Evolutionary conservation across 2,113 vertebrate genomes (phyloP).

Genomic region (Girardinichthys multiradiatus): DNA sequence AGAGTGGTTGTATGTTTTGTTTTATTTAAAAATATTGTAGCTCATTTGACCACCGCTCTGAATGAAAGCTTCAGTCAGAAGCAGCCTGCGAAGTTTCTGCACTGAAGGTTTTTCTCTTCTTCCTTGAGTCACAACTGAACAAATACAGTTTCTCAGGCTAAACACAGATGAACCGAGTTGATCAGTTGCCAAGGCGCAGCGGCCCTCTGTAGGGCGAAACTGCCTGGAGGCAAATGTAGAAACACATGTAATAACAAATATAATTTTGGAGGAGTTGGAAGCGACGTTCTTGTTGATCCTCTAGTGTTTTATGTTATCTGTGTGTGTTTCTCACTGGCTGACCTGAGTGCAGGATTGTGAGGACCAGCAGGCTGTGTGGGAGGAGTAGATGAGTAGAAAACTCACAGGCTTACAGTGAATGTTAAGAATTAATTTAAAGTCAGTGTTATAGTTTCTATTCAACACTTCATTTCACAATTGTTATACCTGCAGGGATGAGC

Average conservation of each 20-base stretch:
- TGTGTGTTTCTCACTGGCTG: conserved; percentile 78
- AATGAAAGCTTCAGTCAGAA: conserved; percentile 56
- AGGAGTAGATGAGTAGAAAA: conserved; percentile 74
- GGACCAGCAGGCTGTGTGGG: conserved; percentile 76
- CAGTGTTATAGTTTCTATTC: neutral
- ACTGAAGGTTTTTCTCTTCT: conserved; percentile 26
- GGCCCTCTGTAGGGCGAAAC: conserved; percentile 9
- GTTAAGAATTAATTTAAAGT: conserved; percentile 12
- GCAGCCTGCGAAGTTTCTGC: conserved; percentile 25
- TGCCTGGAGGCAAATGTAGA: conserved; percentile 53
- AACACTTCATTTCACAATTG: neutral
- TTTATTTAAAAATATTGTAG: conserved; percentile 60
- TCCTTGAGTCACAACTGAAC: conserved; percentile 59
- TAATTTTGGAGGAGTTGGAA: conserved; percentile 21
- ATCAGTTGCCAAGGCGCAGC: conserved; percentile 10
- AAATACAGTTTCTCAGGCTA: conserved; percentile 59
- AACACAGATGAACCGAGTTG: conserved; percentile 49
- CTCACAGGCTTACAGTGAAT: conserved; percentile 83
- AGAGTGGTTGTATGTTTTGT: neutral
- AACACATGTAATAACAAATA: conserved; percentile 55
- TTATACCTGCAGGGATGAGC: neutral
- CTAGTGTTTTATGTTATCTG: conserved; percentile 24
- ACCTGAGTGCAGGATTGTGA: conserved; percentile 75
- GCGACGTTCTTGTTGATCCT: conserved; percentile 51
- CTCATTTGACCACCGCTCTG: conserved; percentile 84